Conservation (phyloP, 1,140 invertebrate species). For the Drosophila pectinifera region DNA sequence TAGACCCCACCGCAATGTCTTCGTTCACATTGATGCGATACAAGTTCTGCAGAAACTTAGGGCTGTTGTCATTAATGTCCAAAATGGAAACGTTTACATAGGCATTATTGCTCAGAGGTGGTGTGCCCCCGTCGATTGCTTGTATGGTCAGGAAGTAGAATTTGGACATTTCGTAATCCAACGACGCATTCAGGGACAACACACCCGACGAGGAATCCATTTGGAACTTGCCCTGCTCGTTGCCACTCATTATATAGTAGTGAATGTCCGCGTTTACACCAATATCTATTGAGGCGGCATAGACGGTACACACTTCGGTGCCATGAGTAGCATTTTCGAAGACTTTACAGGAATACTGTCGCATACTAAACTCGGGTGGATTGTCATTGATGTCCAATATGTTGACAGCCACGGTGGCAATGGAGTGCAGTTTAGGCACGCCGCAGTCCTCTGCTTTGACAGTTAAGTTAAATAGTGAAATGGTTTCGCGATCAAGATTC, state of each 20-base stretch:
- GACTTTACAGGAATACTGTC: conserved; percentile 90
- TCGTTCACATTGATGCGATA: conserved; percentile 93
- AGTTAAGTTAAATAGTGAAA: conserved; percentile 93
- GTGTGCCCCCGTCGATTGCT: conserved; percentile 94
- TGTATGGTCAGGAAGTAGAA: conserved; percentile 96
- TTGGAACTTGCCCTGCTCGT: conserved; percentile 93
- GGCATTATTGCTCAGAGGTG: conserved; percentile 93
- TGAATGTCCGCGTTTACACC: conserved; percentile 97
- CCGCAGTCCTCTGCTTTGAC: conserved; percentile 93
- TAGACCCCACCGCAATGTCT: conserved; percentile 90
- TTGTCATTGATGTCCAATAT: conserved; percentile 96
- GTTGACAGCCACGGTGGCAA: conserved; percentile 87
- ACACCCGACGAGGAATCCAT: conserved; percentile 91
- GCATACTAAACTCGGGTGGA: conserved; percentile 94
- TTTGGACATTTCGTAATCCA: conserved; percentile 94
- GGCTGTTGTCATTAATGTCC: conserved; percentile 96
- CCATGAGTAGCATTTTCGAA: conserved; percentile 91
- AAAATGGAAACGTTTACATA: conserved; percentile 94
- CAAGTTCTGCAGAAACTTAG: conserved; percentile 91
- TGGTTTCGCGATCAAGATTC: conserved; percentile 93
- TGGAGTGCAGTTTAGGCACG: conserved; percentile 87
- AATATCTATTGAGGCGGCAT: conserved; percentile 96
- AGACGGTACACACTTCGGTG: conserved; percentile 91
- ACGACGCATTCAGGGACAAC: conserved; percentile 90
- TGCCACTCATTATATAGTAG: conserved; percentile 95